phyloP scores from a whole-genome alignment of 2,113 vertebrate genomes.

The Rhynchomys soricoides region DNA sequence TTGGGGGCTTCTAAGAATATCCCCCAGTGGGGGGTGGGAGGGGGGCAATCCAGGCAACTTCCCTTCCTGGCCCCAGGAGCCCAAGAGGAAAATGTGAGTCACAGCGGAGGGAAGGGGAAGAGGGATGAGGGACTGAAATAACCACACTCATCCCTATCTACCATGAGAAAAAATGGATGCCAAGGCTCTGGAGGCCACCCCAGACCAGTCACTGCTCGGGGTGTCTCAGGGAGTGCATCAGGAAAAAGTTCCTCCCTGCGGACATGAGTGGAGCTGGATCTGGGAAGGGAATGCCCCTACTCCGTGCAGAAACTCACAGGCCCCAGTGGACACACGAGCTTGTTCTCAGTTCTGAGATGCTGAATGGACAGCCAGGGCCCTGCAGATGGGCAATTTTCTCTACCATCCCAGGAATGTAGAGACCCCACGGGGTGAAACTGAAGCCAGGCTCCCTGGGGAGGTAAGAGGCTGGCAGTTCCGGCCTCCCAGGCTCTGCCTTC shows the following conservation, averaged over 20 bases:
- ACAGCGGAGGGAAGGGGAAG: slow-evolving; percentile 78
- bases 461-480: background rate
- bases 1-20: slow-evolving; percentile 82
- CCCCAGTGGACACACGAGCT: background rate
- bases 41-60: slow-evolving; percentile 76
- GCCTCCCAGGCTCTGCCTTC: slow-evolving; percentile 9
- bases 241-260: background rate
- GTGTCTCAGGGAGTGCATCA: background rate
- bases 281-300: background rate
- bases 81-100: slow-evolving; percentile 81
- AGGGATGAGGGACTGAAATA: slow-evolving; percentile 78
- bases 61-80: slow-evolving; percentile 86
- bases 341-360: background rate
- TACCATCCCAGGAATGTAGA: background rate
- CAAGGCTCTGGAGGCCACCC: background rate
- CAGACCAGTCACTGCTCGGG: background rate
- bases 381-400: background rate
- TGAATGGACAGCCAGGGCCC: background rate
- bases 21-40: slow-evolving; percentile 73
- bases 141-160: slow-evolving; percentile 66
- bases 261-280: background rate
- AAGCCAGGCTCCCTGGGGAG: background rate
- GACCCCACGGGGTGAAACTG: background rate
- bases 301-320: background rate
- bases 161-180: slow-evolving; percentile 69